Evolutionary conservation across 2,113 vertebrate species (phyloP), one percentile per base, ranked within the genome.

Genomic region (Chaetorhynchus papuensis): DNA sequence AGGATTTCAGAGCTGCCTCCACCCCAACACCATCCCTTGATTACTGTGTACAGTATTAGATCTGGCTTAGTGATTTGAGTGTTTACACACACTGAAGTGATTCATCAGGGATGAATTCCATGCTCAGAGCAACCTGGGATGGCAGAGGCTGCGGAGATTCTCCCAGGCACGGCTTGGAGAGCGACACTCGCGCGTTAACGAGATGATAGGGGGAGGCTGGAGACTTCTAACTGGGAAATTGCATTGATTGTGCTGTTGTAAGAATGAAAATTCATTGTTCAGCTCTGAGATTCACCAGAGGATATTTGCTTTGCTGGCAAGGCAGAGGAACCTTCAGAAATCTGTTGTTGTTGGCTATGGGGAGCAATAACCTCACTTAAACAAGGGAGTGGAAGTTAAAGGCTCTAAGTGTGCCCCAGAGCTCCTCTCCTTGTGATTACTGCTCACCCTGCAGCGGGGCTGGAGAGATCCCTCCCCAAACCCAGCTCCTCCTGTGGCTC

Each of bases 151-250:
- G 1, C 19, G 39, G 63, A 94, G 87, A 66, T 88, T 89, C 71
- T 91, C 42, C 59, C 87, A 72, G 93, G 78, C 84, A 1, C 7
- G 37, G 47, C 64, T 91, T 41, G n/a, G 77, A 94, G 66, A 22
- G 20, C 14, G 15, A 56, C 70, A 33, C 66, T 88, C 24, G 54
- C 45, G 27, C 14, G 5, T 93, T 96, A 96, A 95, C 42, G 15
- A 91, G 91, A 71, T 96, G 92, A 77, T 63, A 49, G 85, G 47
- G 82, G 77, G 91, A 95, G 94, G 65, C 85, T 95, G 69, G 90
- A 92, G 93, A 94, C 79, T 91, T 69, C 22, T 42, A 87, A 68
- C 87, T 95, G 95, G 91, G 87, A 96, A 96, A 95, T 93, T 80
- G 87, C 86, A 96, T 94, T 93, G 94, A 88, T 83, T 95, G 61